These are phyloP conservation scores for Sycophila texana DNA, from an alignment of 2,888 invertebrate genomes.

Conservation along the genomic window DNA sequence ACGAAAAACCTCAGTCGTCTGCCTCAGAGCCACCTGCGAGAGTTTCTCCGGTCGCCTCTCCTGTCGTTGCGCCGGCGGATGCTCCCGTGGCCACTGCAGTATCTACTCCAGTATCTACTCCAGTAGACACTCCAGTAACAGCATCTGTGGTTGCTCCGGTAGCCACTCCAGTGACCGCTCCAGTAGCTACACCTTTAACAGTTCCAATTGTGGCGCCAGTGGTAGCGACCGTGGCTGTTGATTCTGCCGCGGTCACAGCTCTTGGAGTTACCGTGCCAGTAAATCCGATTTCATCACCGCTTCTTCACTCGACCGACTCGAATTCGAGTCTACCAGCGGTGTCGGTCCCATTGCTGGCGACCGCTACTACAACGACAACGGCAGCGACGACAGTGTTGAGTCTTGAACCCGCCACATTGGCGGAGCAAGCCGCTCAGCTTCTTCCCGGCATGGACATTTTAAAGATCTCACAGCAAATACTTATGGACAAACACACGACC, in stretches of 20 bases:
- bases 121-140: not conserved
- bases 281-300: constrained; percentile 34
- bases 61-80: not conserved
- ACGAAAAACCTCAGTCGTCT: constrained; percentile 10
- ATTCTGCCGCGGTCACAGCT: not conserved
- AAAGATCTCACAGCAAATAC: constrained; percentile 52
- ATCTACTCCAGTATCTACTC: not conserved
- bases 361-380: not conserved
- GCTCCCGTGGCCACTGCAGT: not conserved
- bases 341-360: not conserved
- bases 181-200: not conserved
- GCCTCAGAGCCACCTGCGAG: constrained; percentile 7
- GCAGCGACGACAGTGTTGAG: not conserved
- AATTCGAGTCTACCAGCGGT: constrained; percentile 4
- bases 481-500: constrained; percentile 53
- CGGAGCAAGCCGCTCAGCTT: constrained; percentile 32
- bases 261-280: not conserved
- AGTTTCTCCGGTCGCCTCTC: constrained; percentile 21
- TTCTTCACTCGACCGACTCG: constrained; percentile 30
- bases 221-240: not conserved
- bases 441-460: constrained; percentile 48
- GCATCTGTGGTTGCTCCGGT: not conserved
- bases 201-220: not conserved
- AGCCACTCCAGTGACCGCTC: not conserved
- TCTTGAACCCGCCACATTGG: constrained; percentile 16